These are phyloP conservation scores for Oryzias curvinotus DNA, from an alignment of 2,113 vertebrate species.

Conservation along the genomic window DNA sequence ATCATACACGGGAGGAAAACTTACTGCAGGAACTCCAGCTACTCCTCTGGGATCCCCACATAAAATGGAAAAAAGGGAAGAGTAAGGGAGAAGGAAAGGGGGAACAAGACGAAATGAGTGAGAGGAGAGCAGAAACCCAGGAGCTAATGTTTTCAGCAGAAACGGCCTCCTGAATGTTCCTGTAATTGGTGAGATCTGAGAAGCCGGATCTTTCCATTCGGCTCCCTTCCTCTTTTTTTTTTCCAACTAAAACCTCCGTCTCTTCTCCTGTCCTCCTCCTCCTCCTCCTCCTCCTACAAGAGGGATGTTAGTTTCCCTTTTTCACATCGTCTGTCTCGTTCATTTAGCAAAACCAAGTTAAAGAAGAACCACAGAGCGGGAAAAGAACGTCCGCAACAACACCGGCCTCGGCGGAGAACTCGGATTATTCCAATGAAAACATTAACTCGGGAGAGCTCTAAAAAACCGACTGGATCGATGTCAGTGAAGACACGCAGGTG, in stretches of 20 bases:
- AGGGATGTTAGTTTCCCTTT: constrained; percentile 13
- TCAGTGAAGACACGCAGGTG: constrained; percentile 59
- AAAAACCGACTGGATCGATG: constrained; percentile 51
- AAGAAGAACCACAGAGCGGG: constrained; percentile 41
- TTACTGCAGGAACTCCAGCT: constrained; percentile 69
- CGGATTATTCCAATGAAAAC: constrained; percentile 62
- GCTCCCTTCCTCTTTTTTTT: constrained; percentile 17
- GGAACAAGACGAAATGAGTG: constrained; percentile 24
- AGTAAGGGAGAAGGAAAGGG: constrained; percentile 32
- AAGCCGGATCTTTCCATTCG: constrained; percentile 59
- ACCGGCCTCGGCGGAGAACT: constrained; percentile 18
- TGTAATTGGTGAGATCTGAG: constrained; percentile 70
- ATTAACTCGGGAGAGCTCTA: constrained; percentile 50
- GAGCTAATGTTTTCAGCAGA: constrained; percentile 72
- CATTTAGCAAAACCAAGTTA: constrained; percentile 42
- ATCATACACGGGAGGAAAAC: constrained; percentile 50
- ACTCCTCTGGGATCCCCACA: constrained; percentile 71
- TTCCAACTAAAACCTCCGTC: constrained; percentile 7
- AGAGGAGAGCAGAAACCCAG: constrained; percentile 18
- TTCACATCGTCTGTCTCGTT: constrained; percentile 42
- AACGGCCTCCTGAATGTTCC: constrained; percentile 60
- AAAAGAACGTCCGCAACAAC: constrained; percentile 31
- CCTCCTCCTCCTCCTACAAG: constrained; percentile 34
- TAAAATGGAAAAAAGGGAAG: constrained; percentile 45
- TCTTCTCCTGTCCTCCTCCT: constrained; percentile 42